Evolutionary conservation across 2,113 vertebrate genomes (phyloP), one percentile per base, ranked within the genome.

Genomic region (Platichthys flesus): DNA sequence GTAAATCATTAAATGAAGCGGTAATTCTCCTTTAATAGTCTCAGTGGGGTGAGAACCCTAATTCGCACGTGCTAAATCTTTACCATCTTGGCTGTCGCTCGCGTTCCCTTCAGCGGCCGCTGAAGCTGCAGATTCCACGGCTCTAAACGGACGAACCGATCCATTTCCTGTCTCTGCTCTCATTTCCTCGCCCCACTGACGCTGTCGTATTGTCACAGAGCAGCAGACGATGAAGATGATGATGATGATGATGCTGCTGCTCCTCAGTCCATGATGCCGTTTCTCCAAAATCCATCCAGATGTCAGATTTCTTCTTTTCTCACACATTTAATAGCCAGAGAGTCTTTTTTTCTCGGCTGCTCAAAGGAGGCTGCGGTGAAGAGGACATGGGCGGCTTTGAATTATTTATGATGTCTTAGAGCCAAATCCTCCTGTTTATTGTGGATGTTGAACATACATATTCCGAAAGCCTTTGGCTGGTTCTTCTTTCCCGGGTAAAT

Each of bases 391-490:
- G 65, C 79, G 47, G 61, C 58, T 71, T 80, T 93, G 88, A 93
- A 93, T 94, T 88, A 93, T 93, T 83, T 79, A 93, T 93, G 86
- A 90, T 88, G 84, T 87, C 85, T 90, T 67, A 62, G 56, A 90
- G 86, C 80, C 68, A 83, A 87, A 82, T 83, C 78, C 78, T 85
- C 89, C 71, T 89, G 83, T 91, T 94, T 91, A 88, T 92, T 86
- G 81, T 88, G 76, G 74, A 72, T 84, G 82, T 91, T 84, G 76
- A 90, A 92, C 85, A 85, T 87, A 92, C 63, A 89, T 93, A 91
- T 92, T 88, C 78, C 75, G 77, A 89, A 28, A 54, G 81, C 83
- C 83, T 80, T 79, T 87, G 78, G 86, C 84, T 78, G 85, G 81
- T 87, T 78, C 90, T 49, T 85, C 1, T 31, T 31, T 79, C 85